Evolutionary conservation across 1,140 invertebrate genomes (phyloP).

Genomic region (Ectropis grisescens): DNA sequence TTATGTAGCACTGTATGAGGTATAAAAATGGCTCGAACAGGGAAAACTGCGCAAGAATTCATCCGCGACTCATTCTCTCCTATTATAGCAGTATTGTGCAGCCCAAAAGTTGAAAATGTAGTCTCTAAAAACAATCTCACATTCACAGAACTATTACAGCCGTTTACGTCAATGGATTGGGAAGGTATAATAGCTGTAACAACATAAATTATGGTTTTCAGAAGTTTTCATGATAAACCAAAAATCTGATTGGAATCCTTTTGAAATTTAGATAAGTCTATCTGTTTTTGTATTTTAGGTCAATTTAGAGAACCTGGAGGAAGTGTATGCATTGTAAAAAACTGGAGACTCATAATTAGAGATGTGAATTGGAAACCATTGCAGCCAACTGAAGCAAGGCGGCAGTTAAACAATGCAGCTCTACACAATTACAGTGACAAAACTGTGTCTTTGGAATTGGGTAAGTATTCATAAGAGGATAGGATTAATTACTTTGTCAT

Average conservation of each 20-base stretch:
- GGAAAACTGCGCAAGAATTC: slow-evolving; percentile 85
- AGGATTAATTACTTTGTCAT: slow-evolving; percentile 2
- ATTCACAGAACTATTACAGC: slow-evolving; percentile 91
- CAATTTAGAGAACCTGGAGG: slow-evolving; percentile 89
- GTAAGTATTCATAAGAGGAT: slow-evolving; percentile 26
- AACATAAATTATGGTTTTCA: too few relatives aligned
- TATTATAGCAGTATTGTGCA: slow-evolving; percentile 87
- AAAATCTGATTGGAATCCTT: too few relatives aligned
- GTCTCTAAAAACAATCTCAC: slow-evolving; percentile 93
- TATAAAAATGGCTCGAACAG: slow-evolving; percentile 72
- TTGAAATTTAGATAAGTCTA: too few relatives aligned
- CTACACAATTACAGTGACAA: slow-evolving; percentile 78
- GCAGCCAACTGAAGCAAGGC: slow-evolving; percentile 86
- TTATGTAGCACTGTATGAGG: not conserved
- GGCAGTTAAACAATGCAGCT: slow-evolving; percentile 90
- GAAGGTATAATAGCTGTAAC: slow-evolving; percentile 50
- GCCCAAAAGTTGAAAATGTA: slow-evolving; percentile 82
- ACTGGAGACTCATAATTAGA: slow-evolving; percentile 84
- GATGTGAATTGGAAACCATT: slow-evolving; percentile 86
- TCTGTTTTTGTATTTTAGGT: slow-evolving; percentile 71
- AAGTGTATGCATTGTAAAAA: slow-evolving; percentile 77
- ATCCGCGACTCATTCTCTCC: slow-evolving; percentile 92
- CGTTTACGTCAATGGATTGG: slow-evolving; percentile 73
- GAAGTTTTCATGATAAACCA: too few relatives aligned
- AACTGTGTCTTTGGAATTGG: slow-evolving; percentile 51